Conservation (phyloP, 2,888 invertebrate genomes). For the Furcula furcula region DNA sequence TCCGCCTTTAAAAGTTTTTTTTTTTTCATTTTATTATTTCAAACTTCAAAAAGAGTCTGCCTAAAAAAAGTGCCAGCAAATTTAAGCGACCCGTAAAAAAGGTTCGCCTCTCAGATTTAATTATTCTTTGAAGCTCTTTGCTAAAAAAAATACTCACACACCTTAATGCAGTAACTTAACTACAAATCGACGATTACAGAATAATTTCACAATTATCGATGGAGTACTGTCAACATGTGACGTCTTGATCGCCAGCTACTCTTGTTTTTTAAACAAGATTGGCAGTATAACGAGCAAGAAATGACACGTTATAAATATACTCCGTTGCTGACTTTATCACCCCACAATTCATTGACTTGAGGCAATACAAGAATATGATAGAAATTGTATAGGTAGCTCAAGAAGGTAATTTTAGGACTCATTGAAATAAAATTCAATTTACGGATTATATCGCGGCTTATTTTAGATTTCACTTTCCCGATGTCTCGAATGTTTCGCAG, state of each 20-base stretch:
- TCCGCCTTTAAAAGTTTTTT: too few species aligned
- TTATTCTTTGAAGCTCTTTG: neutral
- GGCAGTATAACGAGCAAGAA: neutral
- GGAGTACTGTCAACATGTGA: constrained; percentile 19
- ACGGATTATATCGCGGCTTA: too few species aligned
- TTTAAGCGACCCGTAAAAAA: neutral
- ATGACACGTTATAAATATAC: neutral
- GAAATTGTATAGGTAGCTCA: too few species aligned
- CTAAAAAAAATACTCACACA: neutral
- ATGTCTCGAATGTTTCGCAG: too few species aligned
- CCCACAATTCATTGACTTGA: neutral
- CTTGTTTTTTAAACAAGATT: constrained; percentile 14
- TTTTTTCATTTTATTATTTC: too few species aligned
- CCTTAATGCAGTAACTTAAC: too few species aligned
- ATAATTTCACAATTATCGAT: constrained; percentile 30
- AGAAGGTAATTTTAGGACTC: too few species aligned
- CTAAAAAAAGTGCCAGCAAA: neutral
- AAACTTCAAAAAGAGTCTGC: too few species aligned
- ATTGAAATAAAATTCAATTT: too few species aligned
- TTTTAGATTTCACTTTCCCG: too few species aligned
- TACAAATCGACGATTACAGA: constrained; percentile 30
- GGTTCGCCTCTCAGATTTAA: neutral
- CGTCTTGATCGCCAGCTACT: constrained; percentile 27
- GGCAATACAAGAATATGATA: too few species aligned
- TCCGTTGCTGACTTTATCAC: neutral